Base-by-base conservation (phyloP, 1,140 invertebrate species). In the Charaxes varanes region DNA sequence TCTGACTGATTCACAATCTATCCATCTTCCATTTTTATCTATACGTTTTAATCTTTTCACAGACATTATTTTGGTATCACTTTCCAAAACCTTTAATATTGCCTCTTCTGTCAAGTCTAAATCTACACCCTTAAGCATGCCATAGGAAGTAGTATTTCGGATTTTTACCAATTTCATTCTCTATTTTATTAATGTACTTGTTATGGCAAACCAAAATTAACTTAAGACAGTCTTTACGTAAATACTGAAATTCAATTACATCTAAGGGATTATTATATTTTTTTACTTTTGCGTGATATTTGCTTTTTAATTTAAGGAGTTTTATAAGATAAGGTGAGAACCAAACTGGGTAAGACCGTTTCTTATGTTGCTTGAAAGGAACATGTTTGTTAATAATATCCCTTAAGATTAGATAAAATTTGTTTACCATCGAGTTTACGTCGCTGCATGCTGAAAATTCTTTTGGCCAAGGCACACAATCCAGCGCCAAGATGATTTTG, bases 21-120 rank as follows among this genome's bases (percentile, higher is more conserved):
- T n/a, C n/a, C n/a, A n/a, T n/a, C n/a, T n/a, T n/a, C n/a, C n/a
- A n/a, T n/a, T n/a, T n/a, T n/a, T n/a, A n/a, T n/a, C n/a, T n/a
- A n/a, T n/a, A n/a, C n/a, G n/a, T n/a, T n/a, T n/a, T n/a, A n/a
- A n/a, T n/a, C n/a, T n/a, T n/a, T n/a, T n/a, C n/a, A n/a, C n/a
- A n/a, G n/a, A n/a, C n/a, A n/a, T n/a, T n/a, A n/a, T n/a, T n/a
- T n/a, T n/a, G n/a, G n/a, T n/a, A n/a, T n/a, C n/a, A n/a, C n/a
- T n/a, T n/a, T n/a, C n/a, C n/a, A n/a, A n/a, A n/a, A n/a, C n/a
- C n/a, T n/a, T n/a, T n/a, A n/a, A n/a, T n/a, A n/a, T n/a, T n/a
- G n/a, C n/a, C n/a, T n/a, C n/a, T n/a, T n/a, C n/a, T n/a, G n/a
- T 12, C 28, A 52, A 16, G 33, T 24, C 23, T 10, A 24, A 7